Conservation (phyloP, 2,113 vertebrate species). For the Emydura subglobosa region DNA sequence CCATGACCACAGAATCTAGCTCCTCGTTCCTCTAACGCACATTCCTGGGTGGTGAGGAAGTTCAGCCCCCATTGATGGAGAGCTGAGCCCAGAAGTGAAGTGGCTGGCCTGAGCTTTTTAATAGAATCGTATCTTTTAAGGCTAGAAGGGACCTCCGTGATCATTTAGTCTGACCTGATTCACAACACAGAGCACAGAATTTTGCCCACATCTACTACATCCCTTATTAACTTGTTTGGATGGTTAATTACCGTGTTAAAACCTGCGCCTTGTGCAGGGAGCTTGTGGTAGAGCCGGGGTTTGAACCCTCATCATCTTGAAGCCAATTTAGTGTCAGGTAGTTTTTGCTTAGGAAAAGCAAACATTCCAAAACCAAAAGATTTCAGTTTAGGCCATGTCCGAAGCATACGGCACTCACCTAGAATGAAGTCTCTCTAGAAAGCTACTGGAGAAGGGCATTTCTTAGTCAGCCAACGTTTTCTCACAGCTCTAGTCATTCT, state of each 20-base stretch:
- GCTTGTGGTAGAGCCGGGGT: neutral
- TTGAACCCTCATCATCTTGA: neutral
- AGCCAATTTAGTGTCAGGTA: neutral
- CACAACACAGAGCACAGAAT: neutral
- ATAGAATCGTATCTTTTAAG: neutral
- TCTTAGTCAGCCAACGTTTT: neutral
- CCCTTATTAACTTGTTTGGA: neutral
- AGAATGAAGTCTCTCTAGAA: neutral
- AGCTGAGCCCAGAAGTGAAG: neutral
- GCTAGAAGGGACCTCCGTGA: neutral
- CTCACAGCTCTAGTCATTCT: neutral
- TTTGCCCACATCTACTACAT: neutral
- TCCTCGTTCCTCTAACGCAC: too few relatives aligned
- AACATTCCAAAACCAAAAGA: neutral
- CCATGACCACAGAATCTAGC: neutral
- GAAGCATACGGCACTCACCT: neutral
- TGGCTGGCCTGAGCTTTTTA: neutral
- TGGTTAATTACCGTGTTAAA: neutral
- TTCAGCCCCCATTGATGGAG: neutral
- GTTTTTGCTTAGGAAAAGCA: neutral
- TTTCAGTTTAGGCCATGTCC: neutral
- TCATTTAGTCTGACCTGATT: neutral
- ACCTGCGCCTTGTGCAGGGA: neutral
- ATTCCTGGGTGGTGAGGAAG: neutral
- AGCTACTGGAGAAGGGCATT: neutral